Conservation (phyloP, 2,113 vertebrate species). For the Proteles cristata region DNA sequence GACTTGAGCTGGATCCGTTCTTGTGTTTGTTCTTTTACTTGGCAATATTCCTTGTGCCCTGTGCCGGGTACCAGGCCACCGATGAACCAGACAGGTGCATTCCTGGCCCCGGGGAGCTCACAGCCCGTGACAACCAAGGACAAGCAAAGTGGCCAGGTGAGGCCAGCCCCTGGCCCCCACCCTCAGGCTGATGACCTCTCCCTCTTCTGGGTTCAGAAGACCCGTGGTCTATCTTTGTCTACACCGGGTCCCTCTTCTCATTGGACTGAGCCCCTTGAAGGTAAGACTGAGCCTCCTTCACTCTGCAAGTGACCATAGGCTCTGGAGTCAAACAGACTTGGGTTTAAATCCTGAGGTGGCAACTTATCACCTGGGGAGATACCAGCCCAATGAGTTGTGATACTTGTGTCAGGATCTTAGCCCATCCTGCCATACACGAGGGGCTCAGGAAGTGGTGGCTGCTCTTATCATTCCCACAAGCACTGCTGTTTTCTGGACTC, state of each 20-base stretch:
- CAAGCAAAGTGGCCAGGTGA: background rate
- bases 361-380: background rate
- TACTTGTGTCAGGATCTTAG: background rate
- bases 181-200: background rate
- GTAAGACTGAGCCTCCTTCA: background rate
- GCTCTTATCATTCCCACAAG: background rate
- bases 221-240: background rate
- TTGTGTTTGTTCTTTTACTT: background rate
- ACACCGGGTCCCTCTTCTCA: background rate
- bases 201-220: background rate
- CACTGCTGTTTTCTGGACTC: background rate
- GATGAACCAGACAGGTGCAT: background rate
- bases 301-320: background rate
- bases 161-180: too few species aligned
- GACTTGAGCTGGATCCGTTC: background rate
- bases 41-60: background rate
- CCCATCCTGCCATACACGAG: background rate
- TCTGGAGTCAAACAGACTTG: background rate
- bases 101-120: background rate
- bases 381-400: background rate
- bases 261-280: background rate
- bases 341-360: background rate
- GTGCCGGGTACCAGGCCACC: background rate
- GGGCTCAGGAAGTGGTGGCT: background rate
- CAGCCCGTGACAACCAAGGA: background rate